Conservation (phyloP, 1,140 invertebrate genomes). For the Dreissena rostriformis region DNA sequence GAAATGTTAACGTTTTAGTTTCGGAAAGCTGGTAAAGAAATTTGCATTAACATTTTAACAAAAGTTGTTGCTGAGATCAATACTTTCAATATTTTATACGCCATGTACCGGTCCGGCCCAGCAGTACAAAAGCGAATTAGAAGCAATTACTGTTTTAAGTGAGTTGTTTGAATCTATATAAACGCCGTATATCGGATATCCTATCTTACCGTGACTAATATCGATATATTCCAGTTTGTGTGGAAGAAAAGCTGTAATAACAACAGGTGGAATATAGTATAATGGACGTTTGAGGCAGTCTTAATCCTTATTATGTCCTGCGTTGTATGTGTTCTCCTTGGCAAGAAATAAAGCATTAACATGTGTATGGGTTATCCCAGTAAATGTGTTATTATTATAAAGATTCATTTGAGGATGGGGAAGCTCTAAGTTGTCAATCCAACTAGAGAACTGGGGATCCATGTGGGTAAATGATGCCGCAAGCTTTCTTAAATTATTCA, state of each 20-base stretch:
- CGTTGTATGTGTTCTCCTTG: not conserved
- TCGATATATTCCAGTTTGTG: constrained; percentile 9
- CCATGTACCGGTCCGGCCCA: constrained; percentile 35
- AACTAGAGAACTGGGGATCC: not conserved
- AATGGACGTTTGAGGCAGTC: not conserved
- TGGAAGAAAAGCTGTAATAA: constrained; percentile 1
- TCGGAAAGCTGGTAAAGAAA: constrained; percentile 5
- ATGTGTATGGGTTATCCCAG: not conserved
- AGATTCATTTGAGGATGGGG: not conserved
- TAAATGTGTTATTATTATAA: not conserved
- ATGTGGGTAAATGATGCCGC: not conserved
- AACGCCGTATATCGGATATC: constrained; percentile 1
- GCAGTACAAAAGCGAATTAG: constrained; percentile 19
- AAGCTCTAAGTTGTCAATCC: not conserved
- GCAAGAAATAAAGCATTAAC: no score
- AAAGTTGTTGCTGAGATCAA: constrained; percentile 15
- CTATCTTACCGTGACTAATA: constrained; percentile 19
- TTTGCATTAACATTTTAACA: not conserved
- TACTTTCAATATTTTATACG: not conserved
- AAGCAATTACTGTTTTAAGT: not conserved
- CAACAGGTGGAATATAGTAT: constrained; percentile 13
- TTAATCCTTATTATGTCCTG: not conserved
- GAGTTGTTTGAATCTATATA: constrained; percentile 4
- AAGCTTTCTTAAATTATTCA: constrained; percentile 9
- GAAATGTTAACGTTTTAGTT: not conserved